These are phyloP conservation scores for Chrysaora quinquecirrha DNA, from an alignment of 30 jellyfish, hydroid and myxozoan genomes.

Conservation along the genomic window DNA sequence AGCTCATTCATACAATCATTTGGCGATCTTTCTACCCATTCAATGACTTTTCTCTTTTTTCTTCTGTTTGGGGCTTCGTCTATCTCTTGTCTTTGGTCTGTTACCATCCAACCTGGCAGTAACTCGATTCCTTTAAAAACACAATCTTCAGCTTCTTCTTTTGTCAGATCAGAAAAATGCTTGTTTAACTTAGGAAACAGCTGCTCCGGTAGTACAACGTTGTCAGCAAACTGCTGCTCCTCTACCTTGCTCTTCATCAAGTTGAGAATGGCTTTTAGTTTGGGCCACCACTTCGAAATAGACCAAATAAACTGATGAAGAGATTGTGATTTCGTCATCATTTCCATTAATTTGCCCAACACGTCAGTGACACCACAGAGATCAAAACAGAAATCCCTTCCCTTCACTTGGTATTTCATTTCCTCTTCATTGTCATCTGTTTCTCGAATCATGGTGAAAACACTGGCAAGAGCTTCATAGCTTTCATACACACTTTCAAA, in stretches of 20 bases:
- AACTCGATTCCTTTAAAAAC: conserved; percentile 18
- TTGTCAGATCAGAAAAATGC: conserved; percentile 32
- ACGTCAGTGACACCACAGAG: conserved; percentile 30
- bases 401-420: conserved; percentile 37
- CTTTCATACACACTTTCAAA: conserved; percentile 35
- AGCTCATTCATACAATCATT: conserved; percentile 31
- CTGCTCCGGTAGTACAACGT: conserved; percentile 23
- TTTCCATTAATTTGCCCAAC: conserved; percentile 37
- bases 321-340: conserved; percentile 47
- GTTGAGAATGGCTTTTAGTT: conserved; percentile 1
- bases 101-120: conserved; percentile 35
- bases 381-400: conserved; percentile 41
- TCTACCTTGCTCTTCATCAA: conserved; percentile 24
- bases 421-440: conserved; percentile 42
- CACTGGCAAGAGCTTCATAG: conserved; percentile 44
- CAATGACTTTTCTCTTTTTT: conserved; percentile 29
- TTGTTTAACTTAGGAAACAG: conserved; percentile 18
- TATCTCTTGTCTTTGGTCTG: conserved; percentile 21
- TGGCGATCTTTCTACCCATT: conserved; percentile 42
- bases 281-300: conserved; percentile 16
- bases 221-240: conserved; percentile 20
- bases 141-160: conserved; percentile 31
- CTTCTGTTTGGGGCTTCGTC: conserved; percentile 23
- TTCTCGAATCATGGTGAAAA: conserved; percentile 21
- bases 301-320: conserved; percentile 34